A percentile compares a stretch with the other conserved stretches of the same genome.
phyloP scores from a whole-genome alignment of 2,888 invertebrate genomes.

The Geotrupes spiniger region DNA sequence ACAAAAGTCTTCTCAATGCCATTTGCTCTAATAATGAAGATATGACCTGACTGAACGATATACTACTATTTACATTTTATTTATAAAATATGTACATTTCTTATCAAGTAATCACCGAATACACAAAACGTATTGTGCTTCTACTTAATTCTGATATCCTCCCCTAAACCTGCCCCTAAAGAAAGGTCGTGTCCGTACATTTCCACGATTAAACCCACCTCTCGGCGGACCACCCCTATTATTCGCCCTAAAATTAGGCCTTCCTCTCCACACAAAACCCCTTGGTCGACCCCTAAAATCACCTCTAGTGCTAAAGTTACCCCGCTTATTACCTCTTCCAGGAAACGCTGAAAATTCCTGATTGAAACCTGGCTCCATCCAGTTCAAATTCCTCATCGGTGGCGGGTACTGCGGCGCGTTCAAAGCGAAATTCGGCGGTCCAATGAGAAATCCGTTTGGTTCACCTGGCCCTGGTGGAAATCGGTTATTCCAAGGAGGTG shows the following conservation, averaged over 20 bases:
- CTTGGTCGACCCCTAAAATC: slow-evolving; percentile 27
- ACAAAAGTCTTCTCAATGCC: too few relatives aligned
- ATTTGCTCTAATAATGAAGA: too few relatives aligned
- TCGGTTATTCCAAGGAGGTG: slow-evolving; percentile 8
- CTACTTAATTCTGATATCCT: slow-evolving; percentile 9
- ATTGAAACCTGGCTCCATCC: slow-evolving; percentile 1
- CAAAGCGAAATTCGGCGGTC: slow-evolving; percentile 10
- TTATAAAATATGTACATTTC: too few relatives aligned
- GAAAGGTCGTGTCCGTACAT: slow-evolving; percentile 10
- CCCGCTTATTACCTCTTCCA: slow-evolving; percentile 29
- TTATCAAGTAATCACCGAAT: too few relatives aligned
- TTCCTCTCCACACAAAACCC: slow-evolving; percentile 17
- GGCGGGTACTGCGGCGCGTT: slow-evolving; percentile 9
- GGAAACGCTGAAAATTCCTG: slow-evolving; percentile 15
- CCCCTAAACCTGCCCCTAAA: slow-evolving; percentile 19
- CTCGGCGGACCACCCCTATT: slow-evolving; percentile 21
- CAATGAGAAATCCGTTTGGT: background rate
- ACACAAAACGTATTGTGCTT: too few relatives aligned
- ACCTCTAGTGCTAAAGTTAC: slow-evolving; percentile 33
- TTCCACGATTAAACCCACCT: slow-evolving; percentile 22
- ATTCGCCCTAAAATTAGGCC: slow-evolving; percentile 21
- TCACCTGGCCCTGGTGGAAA: background rate
- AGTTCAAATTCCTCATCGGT: background rate
- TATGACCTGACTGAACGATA: too few relatives aligned
- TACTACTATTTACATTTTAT: too few relatives aligned